Evolutionary conservation across 2,113 vertebrate genomes (phyloP).

Genomic region (Phalacrocorax carbo): DNA sequence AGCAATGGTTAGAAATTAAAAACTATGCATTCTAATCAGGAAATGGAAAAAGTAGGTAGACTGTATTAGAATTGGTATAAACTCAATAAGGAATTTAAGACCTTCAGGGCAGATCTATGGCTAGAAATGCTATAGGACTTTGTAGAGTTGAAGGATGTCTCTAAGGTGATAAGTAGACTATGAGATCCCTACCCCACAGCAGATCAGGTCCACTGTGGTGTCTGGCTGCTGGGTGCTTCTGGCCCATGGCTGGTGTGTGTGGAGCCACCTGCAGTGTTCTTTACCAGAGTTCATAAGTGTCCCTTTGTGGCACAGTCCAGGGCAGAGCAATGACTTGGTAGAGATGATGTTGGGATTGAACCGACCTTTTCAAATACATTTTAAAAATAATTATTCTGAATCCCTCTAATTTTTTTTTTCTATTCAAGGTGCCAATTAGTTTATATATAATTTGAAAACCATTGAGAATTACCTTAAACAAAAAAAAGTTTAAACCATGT

Average conservation of each 20-base stretch:
- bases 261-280: background rate
- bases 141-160: background rate
- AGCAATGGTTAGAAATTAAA: background rate
- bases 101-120: background rate
- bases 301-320: background rate
- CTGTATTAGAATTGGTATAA: background rate
- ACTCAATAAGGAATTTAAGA: background rate
- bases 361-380: background rate
- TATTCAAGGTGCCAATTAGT: background rate
- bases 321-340: background rate
- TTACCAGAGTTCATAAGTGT: fast-evolving
- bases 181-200: no score
- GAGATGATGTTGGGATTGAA: background rate
- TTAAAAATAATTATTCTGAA: background rate
- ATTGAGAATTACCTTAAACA: background rate
- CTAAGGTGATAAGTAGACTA: background rate
- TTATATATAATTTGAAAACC: background rate
- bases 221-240: background rate
- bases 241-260: fast-evolving
- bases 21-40: background rate
- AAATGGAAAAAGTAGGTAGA: background rate
- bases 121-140: background rate
- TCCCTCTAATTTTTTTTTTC: background rate
- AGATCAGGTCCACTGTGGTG: no score
- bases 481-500: background rate